Evolutionary conservation across 2,797 vertebrate genomes (phyloP).

Genomic region (Numenius phaeopus): DNA sequence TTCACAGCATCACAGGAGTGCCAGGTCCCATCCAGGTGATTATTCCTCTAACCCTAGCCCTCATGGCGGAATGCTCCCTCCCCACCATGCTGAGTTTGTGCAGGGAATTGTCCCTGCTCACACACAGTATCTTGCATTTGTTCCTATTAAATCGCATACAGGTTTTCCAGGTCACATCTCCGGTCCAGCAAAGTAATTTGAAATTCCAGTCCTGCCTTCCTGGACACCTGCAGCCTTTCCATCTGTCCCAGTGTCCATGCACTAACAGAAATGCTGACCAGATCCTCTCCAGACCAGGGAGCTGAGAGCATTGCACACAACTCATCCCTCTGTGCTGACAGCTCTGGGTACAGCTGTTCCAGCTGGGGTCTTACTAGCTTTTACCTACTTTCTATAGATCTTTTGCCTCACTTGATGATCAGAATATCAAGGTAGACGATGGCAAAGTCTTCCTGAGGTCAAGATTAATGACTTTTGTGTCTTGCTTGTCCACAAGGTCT

Average conservation of each 20-base stretch:
- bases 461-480: not conserved
- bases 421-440: not conserved
- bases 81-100: not conserved
- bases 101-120: not conserved
- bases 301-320: not conserved
- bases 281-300: fast-evolving
- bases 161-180: not conserved
- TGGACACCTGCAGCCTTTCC: conserved; percentile 27
- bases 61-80: not conserved
- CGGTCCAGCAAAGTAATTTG: not conserved
- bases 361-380: not conserved
- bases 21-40: not conserved
- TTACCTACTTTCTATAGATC: not conserved
- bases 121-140: fast-evolving
- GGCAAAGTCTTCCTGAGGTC: not conserved
- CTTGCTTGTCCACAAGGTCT: not conserved
- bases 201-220: not conserved
- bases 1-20: not conserved
- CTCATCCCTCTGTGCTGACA: not conserved
- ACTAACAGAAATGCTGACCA: not conserved
- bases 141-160: not conserved
- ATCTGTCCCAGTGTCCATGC: not conserved
- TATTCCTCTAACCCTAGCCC: not conserved
- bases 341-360: not conserved
- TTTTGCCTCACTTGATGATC: not conserved